Conservation (phyloP, 1,140 invertebrate genomes). For the Hormaphis cornu region DNA sequence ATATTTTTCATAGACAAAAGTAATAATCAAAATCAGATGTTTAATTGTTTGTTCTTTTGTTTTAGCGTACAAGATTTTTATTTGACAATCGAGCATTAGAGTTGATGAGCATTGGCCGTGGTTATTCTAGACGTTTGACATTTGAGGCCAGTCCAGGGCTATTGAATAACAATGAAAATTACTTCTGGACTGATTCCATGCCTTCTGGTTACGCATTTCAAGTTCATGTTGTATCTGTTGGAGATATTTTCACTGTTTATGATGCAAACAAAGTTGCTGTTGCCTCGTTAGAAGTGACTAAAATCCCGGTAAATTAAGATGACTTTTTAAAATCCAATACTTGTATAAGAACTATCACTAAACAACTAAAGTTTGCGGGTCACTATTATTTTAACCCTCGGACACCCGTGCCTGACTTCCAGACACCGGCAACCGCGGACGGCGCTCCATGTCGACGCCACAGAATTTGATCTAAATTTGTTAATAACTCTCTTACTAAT, state of each 20-base stretch:
- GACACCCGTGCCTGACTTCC: too few relatives aligned
- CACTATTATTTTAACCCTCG: too few relatives aligned
- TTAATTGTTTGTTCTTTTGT: too few relatives aligned
- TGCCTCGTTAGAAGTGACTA: conserved; percentile 53
- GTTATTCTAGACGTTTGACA: conserved; percentile 63
- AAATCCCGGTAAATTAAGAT: conserved; percentile 51
- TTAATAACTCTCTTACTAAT: too few relatives aligned
- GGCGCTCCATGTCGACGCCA: too few relatives aligned
- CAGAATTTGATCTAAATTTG: too few relatives aligned
- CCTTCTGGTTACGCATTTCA: conserved; percentile 64
- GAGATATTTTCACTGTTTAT: conserved; percentile 60
- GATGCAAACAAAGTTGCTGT: conserved; percentile 53
- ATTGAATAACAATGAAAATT: conserved; percentile 58
- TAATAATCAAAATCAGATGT: background rate
- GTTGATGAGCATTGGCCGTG: conserved; percentile 59
- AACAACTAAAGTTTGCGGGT: too few relatives aligned
- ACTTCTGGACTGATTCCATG: conserved; percentile 67
- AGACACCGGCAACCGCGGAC: too few relatives aligned
- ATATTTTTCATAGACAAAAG: background rate
- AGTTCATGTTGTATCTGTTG: conserved; percentile 55
- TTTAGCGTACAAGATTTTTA: conserved; percentile 44
- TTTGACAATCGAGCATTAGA: conserved; percentile 54
- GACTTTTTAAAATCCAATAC: conserved; percentile 33
- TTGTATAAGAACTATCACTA: too few relatives aligned
- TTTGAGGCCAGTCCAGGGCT: conserved; percentile 54